A percentile compares a stretch with the other conserved stretches of the same genome.
Conservation (phyloP, 2,113 vertebrate genomes). For the Gallinago media region DNA sequence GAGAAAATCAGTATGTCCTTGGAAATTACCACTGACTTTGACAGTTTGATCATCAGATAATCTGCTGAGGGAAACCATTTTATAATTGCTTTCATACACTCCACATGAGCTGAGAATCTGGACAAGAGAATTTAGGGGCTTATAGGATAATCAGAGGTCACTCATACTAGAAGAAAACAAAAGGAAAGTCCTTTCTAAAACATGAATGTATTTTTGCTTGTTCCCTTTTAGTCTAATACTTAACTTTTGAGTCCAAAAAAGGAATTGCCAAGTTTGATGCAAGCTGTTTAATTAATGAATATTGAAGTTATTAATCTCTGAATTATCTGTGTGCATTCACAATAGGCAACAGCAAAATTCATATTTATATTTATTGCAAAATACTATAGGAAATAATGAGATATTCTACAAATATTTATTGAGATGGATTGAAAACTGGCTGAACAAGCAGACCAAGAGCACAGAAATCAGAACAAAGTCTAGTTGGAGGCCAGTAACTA, state of each 20-base stretch:
- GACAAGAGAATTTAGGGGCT: background rate
- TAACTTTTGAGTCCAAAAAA: background rate
- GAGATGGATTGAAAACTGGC: background rate
- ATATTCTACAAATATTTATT: background rate
- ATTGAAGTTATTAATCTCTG: background rate
- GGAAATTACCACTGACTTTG: constrained; percentile 2
- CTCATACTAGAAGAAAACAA: background rate
- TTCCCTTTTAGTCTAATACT: background rate
- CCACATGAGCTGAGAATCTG: background rate
- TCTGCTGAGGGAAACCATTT: background rate
- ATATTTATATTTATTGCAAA: background rate
- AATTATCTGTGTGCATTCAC: background rate
- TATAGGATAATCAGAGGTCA: background rate
- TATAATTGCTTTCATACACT: background rate
- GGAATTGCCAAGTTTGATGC: background rate
- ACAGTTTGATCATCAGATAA: background rate
- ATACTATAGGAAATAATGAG: background rate
- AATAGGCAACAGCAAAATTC: background rate
- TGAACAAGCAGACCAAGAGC: background rate
- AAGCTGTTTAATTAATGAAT: background rate
- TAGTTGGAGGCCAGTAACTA: background rate
- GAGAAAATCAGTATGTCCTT: background rate
- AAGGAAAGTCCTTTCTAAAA: background rate
- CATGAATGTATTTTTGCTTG: background rate
- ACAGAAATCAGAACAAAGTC: background rate